Evolutionary conservation across 2,113 vertebrate genomes (phyloP), one percentile per base, ranked within the genome.

Genomic region (Cyprinodon brontotheroides): DNA sequence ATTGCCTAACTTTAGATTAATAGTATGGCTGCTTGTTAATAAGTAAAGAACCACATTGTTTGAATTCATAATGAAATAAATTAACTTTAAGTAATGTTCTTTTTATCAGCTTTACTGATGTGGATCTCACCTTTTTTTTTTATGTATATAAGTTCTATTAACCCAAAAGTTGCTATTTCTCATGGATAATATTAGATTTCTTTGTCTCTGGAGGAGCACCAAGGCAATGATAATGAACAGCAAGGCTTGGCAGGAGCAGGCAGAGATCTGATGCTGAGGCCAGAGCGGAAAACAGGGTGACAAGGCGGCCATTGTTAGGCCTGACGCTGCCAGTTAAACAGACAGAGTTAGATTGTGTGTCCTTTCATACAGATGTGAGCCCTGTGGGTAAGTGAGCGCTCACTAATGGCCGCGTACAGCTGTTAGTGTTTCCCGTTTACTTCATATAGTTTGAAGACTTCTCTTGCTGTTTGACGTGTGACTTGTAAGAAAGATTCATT

Each of bases 281-380:
- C 61, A 38, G 48, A 50, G 50, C 81, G 83, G 81, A 74, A 79
- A 69, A 13, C 68, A 63, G 74, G 60, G 59, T 75, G 82, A 91
- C 88, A 91, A 90, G 80, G 82, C 69, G 60, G 29, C 84, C 83
- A 84, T 91, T 89, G 83, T 87, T 6, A 70, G 86, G 40, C 78
- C 40, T 74, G 29, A 64, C 85, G 72, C 77, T 41, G 61, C 67
- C 72, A 76, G 70, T 61, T 50, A 76, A 65, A 71, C 47, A 72
- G 62, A 66, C 62, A 38, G 74, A 65, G 17, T 57, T 81, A 39
- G 53, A 66, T 66, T 90, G 73, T 82, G 53, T 83, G 66, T 85
- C 66, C 68, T 20, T 53, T 17, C 50, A 63, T 77, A 71, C 64
- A 65, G 72, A 74, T 65, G 47, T 79, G 62, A 57, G 29, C 70